phyloP scores from a whole-genome alignment of 1,140 invertebrate genomes.

The Formica selysi region DNA sequence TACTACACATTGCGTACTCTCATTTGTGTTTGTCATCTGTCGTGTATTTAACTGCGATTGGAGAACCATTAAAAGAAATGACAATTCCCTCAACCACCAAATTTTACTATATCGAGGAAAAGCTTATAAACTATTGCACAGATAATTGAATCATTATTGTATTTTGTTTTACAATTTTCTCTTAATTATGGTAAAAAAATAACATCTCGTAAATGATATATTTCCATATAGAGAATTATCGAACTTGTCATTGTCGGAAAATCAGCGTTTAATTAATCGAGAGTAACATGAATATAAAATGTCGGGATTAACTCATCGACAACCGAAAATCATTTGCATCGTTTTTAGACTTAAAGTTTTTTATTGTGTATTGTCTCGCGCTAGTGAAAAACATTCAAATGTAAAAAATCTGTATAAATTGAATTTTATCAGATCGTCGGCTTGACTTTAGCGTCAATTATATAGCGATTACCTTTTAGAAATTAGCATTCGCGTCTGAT shows the following conservation, averaged over 20 bases:
- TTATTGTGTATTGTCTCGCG: constrained; percentile 36
- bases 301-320: constrained; percentile 32
- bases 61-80: neutral
- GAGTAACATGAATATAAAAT: constrained; percentile 15
- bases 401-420: constrained; percentile 58
- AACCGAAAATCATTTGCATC: constrained; percentile 28
- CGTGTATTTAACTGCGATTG: neutral
- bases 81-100: neutral
- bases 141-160: neutral
- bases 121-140: neutral
- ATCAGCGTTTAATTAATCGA: constrained; percentile 10
- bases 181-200: neutral
- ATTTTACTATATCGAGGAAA: neutral
- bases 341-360: constrained; percentile 12
- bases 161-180: constrained; percentile 6
- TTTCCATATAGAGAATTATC: neutral
- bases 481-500: constrained; percentile 52
- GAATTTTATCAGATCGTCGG: constrained; percentile 48
- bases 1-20: neutral
- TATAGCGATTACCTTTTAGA: constrained; percentile 43
- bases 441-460: constrained; percentile 51
- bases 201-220: neutral
- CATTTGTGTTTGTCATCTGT: neutral
- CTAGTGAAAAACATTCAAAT: constrained; percentile 9
- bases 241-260: neutral